Evolutionary conservation across 1,140 invertebrate genomes (phyloP).

Genomic region (Euwallacea fornicatus): DNA sequence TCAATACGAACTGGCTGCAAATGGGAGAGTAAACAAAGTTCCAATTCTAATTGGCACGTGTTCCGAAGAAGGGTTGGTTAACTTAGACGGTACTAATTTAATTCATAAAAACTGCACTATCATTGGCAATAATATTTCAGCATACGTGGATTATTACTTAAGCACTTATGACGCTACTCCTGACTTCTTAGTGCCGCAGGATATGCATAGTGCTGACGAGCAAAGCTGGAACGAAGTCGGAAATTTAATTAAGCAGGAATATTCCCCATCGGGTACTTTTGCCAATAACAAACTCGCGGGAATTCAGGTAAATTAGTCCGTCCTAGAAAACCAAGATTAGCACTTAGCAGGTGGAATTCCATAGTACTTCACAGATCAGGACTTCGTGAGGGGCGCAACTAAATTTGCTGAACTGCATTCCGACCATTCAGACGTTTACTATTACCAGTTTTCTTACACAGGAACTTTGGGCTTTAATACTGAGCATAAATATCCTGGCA

Average conservation of each 20-base stretch:
- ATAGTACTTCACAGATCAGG: slow-evolving; percentile 33
- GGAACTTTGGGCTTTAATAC: slow-evolving; percentile 24
- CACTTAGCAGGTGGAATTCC: not conserved
- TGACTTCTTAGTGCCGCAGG: slow-evolving; percentile 11
- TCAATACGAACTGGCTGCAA: slow-evolving; percentile 28
- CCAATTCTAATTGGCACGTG: slow-evolving; percentile 42
- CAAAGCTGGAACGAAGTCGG: slow-evolving; percentile 11
- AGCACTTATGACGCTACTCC: slow-evolving; percentile 5
- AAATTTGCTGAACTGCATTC: slow-evolving; percentile 40
- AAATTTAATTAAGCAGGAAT: slow-evolving; percentile 28
- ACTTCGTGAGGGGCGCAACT: slow-evolving; percentile 17
- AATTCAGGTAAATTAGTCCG: slow-evolving; percentile 14
- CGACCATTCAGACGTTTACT: slow-evolving; percentile 35
- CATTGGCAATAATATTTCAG: slow-evolving; percentile 1
- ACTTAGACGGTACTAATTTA: slow-evolving; percentile 8
- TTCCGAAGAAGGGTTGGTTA: slow-evolving; percentile 39
- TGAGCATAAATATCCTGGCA: slow-evolving; percentile 17
- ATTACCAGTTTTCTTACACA: slow-evolving; percentile 45
- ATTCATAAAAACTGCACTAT: not conserved
- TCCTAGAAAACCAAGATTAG: too few relatives aligned
- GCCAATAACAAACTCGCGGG: slow-evolving; percentile 18
- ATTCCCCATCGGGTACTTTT: slow-evolving; percentile 29
- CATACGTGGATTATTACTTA: slow-evolving; percentile 10
- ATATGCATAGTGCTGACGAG: slow-evolving; percentile 14
- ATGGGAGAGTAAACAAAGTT: slow-evolving; percentile 36